These are phyloP conservation scores for Fistularia tabacaria DNA, from an alignment of 2,797 vertebrate genomes.

Conservation along the genomic window DNA sequence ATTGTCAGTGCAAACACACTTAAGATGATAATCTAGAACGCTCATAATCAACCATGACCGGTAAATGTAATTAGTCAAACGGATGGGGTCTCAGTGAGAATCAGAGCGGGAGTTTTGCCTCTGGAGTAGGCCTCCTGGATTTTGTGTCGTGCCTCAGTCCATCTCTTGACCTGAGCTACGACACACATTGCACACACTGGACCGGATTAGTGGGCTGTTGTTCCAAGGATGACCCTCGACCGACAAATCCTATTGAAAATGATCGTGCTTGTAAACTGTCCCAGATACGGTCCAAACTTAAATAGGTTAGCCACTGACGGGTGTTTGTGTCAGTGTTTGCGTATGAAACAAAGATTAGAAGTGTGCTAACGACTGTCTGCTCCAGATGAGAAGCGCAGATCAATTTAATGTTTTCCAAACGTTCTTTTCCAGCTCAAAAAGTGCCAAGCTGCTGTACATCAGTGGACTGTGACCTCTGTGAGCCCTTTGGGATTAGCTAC, in stretches of 20 bases:
- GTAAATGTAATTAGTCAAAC: slow-evolving; percentile 45
- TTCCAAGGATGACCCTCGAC: slow-evolving; percentile 72
- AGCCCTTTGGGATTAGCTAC: slow-evolving; percentile 51
- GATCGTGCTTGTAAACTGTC: slow-evolving; percentile 51
- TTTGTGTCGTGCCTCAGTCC: slow-evolving; percentile 25
- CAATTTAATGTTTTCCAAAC: too few species aligned
- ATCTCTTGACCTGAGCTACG: slow-evolving; percentile 36
- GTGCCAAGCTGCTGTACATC: slow-evolving; percentile 10
- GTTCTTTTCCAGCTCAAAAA: slow-evolving; percentile 9
- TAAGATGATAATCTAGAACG: slow-evolving; percentile 52
- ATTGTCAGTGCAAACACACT: slow-evolving; percentile 55
- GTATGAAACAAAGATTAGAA: too few species aligned
- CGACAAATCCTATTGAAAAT: slow-evolving; percentile 69
- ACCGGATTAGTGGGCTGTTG: slow-evolving; percentile 69
- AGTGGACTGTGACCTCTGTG: slow-evolving; percentile 24
- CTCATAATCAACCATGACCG: slow-evolving; percentile 44
- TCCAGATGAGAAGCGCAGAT: too few species aligned
- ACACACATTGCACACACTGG: slow-evolving; percentile 44
- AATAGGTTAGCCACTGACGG: slow-evolving; percentile 16
- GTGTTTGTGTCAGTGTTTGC: slow-evolving; percentile 7
- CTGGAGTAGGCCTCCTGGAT: slow-evolving; percentile 19
- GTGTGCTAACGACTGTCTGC: too few species aligned
- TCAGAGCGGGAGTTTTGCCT: slow-evolving; percentile 7
- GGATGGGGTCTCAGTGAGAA: slow-evolving; percentile 12
- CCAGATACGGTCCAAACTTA: slow-evolving; percentile 42